Conservation (phyloP, 1,140 invertebrate species). For the Papilio glaucus region DNA sequence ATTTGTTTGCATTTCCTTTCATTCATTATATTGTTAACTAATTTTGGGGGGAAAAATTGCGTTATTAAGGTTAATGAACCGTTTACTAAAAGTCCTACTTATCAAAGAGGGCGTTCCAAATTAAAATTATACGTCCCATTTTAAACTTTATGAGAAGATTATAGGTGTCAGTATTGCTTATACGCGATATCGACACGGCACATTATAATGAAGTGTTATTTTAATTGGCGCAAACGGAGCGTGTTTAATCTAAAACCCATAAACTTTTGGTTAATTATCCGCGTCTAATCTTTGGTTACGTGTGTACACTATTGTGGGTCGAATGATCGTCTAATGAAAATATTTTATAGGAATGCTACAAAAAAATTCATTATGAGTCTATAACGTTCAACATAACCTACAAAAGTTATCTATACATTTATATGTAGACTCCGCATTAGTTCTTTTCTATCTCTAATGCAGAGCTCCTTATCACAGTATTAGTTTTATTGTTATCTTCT, state of each 20-base stretch:
- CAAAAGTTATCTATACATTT: no score
- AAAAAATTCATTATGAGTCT: no score
- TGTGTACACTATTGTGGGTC: background rate
- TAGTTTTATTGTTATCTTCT: no score
- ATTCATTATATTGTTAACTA: background rate
- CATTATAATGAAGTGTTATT: constrained; percentile 28
- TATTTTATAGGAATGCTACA: no score
- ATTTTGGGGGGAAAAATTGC: background rate
- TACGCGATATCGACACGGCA: constrained; percentile 1
- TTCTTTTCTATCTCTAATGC: no score
- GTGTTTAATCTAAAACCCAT: constrained; percentile 28
- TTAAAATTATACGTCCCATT: background rate
- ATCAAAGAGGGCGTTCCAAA: background rate
- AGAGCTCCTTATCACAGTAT: no score
- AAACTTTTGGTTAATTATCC: constrained; percentile 31
- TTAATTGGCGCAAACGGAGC: constrained; percentile 30
- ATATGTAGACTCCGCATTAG: no score
- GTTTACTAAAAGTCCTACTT: background rate
- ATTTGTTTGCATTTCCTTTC: background rate
- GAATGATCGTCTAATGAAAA: no score
- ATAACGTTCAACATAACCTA: no score
- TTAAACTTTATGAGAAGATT: background rate
- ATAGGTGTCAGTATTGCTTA: background rate
- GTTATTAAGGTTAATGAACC: background rate
- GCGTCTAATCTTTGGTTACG: background rate